phyloP scores from a whole-genome alignment of 1,140 invertebrate species.

The Drosophila parabipectinata region DNA sequence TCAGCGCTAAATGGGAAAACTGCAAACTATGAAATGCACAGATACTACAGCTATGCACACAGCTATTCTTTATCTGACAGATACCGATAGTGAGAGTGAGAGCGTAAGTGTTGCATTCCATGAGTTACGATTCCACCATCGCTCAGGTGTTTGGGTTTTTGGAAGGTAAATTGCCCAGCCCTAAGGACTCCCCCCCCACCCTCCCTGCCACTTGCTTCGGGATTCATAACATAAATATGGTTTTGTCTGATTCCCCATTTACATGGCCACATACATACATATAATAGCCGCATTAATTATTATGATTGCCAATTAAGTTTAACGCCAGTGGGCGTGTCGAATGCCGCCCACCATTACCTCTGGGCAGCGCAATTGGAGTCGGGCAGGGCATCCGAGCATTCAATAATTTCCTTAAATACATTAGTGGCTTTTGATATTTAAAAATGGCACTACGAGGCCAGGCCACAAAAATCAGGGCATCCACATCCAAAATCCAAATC shows the following conservation, averaged over 20 bases:
- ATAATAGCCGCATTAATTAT: constrained; percentile 34
- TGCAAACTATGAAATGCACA: constrained; percentile 7
- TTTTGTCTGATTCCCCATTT: constrained; percentile 11
- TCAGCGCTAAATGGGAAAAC: constrained; percentile 5
- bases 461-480: not conserved
- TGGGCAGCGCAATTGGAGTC: constrained; percentile 14
- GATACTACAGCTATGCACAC: not conserved
- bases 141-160: constrained; percentile 4
- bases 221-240: constrained; percentile 15
- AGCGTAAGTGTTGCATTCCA: not conserved
- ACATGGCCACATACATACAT: constrained; percentile 2
- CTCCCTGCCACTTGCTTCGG: not conserved
- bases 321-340: constrained; percentile 11
- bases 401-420: constrained; percentile 26
- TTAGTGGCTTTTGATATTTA: constrained; percentile 19
- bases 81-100: not conserved
- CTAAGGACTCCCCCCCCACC: too few relatives aligned
- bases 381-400: not conserved
- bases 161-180: constrained; percentile 12
- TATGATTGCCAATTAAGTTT: constrained; percentile 41
- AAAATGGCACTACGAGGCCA: constrained; percentile 39
- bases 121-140: constrained; percentile 6
- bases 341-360: constrained; percentile 6
- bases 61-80: not conserved
- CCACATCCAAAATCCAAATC: not conserved